Conservation (phyloP, 2,888 invertebrate genomes). For the Andrena bicolor region DNA sequence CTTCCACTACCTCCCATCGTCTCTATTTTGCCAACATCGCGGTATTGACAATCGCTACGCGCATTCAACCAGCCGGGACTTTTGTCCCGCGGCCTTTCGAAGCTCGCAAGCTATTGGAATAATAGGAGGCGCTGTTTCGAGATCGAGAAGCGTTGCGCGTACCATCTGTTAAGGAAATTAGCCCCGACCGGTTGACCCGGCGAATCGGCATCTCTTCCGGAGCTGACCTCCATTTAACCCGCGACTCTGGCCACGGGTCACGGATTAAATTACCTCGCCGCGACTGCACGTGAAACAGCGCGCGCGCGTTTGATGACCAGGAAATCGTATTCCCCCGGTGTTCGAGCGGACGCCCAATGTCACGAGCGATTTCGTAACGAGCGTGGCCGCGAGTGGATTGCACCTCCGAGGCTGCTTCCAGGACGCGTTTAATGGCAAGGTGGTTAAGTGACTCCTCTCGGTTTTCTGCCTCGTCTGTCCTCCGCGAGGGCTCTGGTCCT, state of each 20-base stretch:
- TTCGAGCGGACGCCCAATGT: conserved; percentile 8
- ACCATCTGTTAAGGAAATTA: conserved; percentile 40
- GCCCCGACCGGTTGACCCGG: conserved; percentile 11
- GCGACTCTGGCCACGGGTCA: not conserved
- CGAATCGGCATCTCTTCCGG: conserved; percentile 11
- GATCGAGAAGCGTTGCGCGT: conserved; percentile 12
- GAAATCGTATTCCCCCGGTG: conserved; percentile 1
- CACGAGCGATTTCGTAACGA: conserved; percentile 53
- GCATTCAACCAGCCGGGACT: not conserved
- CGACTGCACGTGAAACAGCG: not conserved
- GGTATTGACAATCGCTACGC: not conserved
- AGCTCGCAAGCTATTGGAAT: not conserved
- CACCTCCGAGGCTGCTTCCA: conserved; percentile 49
- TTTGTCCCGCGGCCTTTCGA: not conserved
- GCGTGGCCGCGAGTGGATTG: conserved; percentile 24
- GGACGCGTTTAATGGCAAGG: conserved; percentile 62
- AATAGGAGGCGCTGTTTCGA: not conserved
- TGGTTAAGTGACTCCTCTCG: conserved; percentile 63
- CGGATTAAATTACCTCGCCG: conserved; percentile 8
- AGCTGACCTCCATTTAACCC: conserved; percentile 7
- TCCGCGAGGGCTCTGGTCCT: conserved; percentile 32
- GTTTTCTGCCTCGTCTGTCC: conserved; percentile 54
- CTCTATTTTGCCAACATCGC: conserved; percentile 57
- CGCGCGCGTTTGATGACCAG: not conserved
- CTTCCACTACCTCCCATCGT: conserved; percentile 39